Evolutionary conservation across 2,113 vertebrate genomes (phyloP).

Genomic region (Gymnobelideus leadbeateri): DNA sequence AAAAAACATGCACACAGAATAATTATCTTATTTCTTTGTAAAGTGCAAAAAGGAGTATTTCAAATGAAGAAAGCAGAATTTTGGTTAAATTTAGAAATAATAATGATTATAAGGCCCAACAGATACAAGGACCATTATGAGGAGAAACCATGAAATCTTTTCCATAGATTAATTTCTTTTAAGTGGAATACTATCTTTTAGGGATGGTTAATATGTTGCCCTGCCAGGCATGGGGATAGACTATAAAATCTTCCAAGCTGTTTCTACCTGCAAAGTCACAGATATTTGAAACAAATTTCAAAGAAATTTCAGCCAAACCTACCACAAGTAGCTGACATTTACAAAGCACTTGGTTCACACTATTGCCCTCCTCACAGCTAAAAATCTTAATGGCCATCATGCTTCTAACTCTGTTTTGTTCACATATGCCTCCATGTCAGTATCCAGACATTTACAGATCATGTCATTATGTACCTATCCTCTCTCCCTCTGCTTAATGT

Average conservation of each 20-base stretch:
- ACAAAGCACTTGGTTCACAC: not conserved
- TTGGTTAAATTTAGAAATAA: constrained; percentile 19
- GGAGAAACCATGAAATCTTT: not conserved
- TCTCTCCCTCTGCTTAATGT: not conserved
- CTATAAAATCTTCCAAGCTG: not conserved
- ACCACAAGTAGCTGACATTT: not conserved
- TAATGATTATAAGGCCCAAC: not conserved
- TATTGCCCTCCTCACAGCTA: not conserved
- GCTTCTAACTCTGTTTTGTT: not conserved
- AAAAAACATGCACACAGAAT: not conserved
- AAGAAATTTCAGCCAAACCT: constrained; percentile 14
- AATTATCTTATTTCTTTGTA: constrained; percentile 13
- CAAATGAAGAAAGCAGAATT: not conserved
- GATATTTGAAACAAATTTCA: constrained; percentile 13
- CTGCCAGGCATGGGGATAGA: not conserved
- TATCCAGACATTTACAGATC: not conserved
- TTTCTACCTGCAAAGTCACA: constrained; percentile 43
- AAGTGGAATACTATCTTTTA: not conserved
- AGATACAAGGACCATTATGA: not conserved
- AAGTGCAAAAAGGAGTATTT: constrained; percentile 32
- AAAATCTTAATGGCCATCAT: not conserved
- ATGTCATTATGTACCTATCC: not conserved
- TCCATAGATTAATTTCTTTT: not conserved
- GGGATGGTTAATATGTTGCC: not conserved
- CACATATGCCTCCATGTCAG: not conserved